phyloP scores from a whole-genome alignment of 2,113 vertebrate genomes.

The Grantiella picta region DNA sequence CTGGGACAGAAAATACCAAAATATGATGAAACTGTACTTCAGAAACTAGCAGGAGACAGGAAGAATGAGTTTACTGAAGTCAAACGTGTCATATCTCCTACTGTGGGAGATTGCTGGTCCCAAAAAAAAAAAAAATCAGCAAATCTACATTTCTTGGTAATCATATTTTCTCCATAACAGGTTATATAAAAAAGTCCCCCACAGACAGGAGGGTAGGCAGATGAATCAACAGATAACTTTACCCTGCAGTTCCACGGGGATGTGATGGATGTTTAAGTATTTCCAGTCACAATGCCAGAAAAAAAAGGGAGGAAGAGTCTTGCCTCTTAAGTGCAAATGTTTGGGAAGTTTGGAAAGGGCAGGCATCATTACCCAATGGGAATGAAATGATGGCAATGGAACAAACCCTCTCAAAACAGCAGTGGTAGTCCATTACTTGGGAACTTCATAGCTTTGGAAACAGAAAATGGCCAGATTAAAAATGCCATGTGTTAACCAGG shows the following conservation, averaged over 20 bases:
- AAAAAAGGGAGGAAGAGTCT: neutral
- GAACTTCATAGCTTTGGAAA: neutral
- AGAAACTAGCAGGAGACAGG: conserved; percentile 34
- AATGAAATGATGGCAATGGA: neutral
- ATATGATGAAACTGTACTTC: conserved; percentile 33
- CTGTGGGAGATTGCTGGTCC: neutral
- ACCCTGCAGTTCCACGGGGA: neutral
- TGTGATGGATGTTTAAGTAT: neutral
- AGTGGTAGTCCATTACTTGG: neutral
- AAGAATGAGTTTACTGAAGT: neutral
- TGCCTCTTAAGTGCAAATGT: neutral
- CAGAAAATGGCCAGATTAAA: neutral
- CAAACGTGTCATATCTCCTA: neutral
- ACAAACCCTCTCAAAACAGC: neutral
- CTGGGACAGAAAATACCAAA: conserved; percentile 42
- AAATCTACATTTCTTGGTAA: neutral
- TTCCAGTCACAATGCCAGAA: neutral
- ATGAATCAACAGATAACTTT: neutral
- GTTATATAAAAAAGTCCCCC: neutral
- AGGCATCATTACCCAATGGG: neutral
- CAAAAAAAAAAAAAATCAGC: neutral
- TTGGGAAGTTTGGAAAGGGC: neutral
- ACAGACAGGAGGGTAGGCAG: neutral
- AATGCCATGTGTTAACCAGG: neutral
- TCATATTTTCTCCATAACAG: neutral